Conservation (phyloP, 2,113 vertebrate species). For the Lycaon pictus region DNA sequence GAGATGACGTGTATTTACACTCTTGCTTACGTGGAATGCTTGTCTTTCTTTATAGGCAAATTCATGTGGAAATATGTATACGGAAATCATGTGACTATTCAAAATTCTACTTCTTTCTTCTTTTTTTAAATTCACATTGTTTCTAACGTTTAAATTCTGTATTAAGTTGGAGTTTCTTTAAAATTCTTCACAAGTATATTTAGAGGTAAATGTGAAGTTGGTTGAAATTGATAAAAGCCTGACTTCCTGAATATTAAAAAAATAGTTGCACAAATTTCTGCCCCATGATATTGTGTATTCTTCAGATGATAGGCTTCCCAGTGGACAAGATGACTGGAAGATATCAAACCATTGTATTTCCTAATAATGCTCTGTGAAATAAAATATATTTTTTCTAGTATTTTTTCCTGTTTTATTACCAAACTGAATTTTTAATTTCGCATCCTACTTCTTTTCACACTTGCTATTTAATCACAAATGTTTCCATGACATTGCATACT, state of each 20-base stretch:
- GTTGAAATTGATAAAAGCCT: background rate
- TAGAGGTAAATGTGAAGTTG: conserved; percentile 21
- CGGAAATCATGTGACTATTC: background rate
- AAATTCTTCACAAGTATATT: background rate
- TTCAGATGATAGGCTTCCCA: background rate
- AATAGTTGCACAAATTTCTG: background rate
- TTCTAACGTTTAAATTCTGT: background rate
- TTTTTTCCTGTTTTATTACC: background rate
- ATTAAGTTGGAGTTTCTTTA: background rate
- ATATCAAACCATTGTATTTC: background rate
- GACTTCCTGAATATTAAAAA: background rate
- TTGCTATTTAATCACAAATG: background rate
- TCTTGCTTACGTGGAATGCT: background rate
- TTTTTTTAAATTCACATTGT: background rate
- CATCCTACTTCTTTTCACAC: background rate
- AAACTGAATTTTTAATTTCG: background rate
- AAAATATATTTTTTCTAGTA: background rate
- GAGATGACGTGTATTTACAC: background rate
- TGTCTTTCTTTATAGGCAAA: background rate
- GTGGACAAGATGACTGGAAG: background rate
- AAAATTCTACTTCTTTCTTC: conserved; percentile 41
- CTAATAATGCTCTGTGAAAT: background rate
- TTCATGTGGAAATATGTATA: background rate
- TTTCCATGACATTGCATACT: background rate
- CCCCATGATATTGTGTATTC: background rate